These are phyloP conservation scores for Amphiduros pacificus DNA, from an alignment of 2,888 invertebrate genomes.

Conservation along the genomic window DNA sequence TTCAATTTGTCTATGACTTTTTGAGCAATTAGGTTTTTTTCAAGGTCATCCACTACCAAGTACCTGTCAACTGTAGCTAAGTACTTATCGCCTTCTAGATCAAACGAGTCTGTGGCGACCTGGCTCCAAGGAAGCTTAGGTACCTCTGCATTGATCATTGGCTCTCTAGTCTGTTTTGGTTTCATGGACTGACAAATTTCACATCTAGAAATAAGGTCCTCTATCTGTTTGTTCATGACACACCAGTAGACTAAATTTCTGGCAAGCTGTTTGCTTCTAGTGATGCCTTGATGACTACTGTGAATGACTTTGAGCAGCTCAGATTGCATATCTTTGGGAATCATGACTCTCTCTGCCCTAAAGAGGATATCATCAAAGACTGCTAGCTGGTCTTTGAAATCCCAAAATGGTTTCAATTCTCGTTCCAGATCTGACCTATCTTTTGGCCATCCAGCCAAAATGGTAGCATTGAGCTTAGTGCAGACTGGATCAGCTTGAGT, in stretches of 20 bases:
- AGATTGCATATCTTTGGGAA: too few relatives aligned
- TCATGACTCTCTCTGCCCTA: too few relatives aligned
- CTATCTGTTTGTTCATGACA: conserved; percentile 8
- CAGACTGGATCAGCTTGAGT: too few relatives aligned
- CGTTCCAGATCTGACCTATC: too few relatives aligned
- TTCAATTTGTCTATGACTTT: not conserved
- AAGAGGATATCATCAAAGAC: too few relatives aligned
- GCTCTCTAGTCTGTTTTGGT: not conserved
- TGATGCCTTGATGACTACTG: too few relatives aligned
- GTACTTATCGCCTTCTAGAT: not conserved
- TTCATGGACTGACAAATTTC: not conserved
- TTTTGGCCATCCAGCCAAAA: too few relatives aligned
- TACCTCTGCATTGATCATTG: not conserved
- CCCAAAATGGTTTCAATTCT: too few relatives aligned
- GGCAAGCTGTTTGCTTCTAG: conserved; percentile 4
- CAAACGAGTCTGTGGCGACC: conserved; percentile 8
- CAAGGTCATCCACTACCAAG: not conserved
- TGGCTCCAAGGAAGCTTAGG: conserved; percentile 7
- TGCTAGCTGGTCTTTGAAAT: too few relatives aligned
- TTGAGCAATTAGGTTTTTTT: not conserved
- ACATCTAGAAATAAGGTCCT: too few relatives aligned
- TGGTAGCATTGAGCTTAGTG: too few relatives aligned
- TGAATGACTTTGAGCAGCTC: too few relatives aligned
- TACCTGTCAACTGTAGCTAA: not conserved
- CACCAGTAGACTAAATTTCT: conserved; percentile 6